Percentiles rank a stretch among this genome's conserved stretches.
Conservation (phyloP, 2,113 vertebrate genomes). For the Heterotis niloticus region DNA sequence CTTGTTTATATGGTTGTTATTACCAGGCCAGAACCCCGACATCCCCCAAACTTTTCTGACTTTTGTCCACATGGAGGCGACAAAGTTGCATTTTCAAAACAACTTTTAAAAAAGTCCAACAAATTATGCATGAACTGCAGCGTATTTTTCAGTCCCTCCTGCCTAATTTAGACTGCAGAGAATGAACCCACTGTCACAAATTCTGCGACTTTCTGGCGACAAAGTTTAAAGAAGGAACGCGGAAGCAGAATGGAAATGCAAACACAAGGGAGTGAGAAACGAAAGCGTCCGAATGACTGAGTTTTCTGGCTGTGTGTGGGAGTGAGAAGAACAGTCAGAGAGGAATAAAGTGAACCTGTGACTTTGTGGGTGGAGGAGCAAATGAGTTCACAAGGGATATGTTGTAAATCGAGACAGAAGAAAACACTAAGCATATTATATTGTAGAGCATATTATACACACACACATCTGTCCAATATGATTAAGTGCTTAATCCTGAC, state of each 20-base stretch:
- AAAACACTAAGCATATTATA: neutral
- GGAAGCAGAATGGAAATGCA: neutral
- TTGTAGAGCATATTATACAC: too few species aligned
- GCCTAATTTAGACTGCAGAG: neutral
- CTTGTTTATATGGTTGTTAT: neutral
- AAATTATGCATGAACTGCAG: neutral
- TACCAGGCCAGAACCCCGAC: neutral
- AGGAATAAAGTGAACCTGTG: neutral
- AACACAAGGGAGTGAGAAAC: neutral
- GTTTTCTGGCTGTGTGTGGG: neutral
- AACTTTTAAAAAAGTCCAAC: neutral
- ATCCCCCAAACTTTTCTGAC: neutral
- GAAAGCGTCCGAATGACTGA: neutral
- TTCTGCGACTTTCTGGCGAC: neutral
- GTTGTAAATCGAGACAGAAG: neutral
- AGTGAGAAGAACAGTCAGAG: neutral
- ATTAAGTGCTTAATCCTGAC: too few species aligned
- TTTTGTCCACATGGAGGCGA: slow-evolving; percentile 11
- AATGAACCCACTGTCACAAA: neutral
- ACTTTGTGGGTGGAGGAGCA: neutral
- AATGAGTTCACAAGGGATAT: neutral
- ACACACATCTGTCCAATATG: too few species aligned
- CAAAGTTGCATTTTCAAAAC: neutral
- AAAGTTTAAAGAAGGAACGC: neutral
- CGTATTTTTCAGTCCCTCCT: neutral